Base-by-base conservation (phyloP, 1,140 invertebrate genomes). In the Drosophila fuyamai region DNA sequence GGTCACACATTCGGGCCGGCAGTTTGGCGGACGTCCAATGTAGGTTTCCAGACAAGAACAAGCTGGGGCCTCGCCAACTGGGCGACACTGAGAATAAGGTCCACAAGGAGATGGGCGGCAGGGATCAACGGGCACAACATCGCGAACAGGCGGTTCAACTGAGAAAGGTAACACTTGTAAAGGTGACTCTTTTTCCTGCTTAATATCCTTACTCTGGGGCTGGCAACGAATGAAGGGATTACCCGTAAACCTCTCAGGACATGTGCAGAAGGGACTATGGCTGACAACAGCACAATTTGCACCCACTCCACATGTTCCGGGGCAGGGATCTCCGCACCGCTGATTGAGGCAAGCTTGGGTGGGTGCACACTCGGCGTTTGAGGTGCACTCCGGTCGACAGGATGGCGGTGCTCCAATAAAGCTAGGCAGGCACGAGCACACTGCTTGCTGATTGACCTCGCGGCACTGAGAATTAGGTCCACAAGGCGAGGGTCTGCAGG, bases 191-290 rank as follows among this genome's bases (percentile, higher is more conserved):
- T 12, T 14, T 38, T 1, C 32, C n/a, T 23, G 4, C 1, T 4
- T 16, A 7, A n/a, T 58, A 12, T 65, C 57, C 89, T 91, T 92
- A 92, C 91, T 90, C 70, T 89, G 84, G 3, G 93, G 93, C 92
- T 92, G 93, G 73, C 94, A 95, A 93, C 95, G 94, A 58, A 95
- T 94, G 82, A 97, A 96, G 5, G 97, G 96, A 94, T 97, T 96
- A 5, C 97, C 97, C 5, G 94, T 95, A 74, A 94, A 96, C 9
- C 95, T 95, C 12, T 93, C 93, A 3, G 94, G 93, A 89, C 97
- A 97, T 73, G 95, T 96, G 91, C 97, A 97, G 65, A 97, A 95
- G 14, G 97, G 96, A 92, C 95, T 97, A 85, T 97, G 97, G 84
- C 96, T 97, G 40, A 97, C 95, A 10, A 97, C 96, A 92, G 95